A percentile compares a stretch with the other conserved stretches of the same genome.
Evolutionary conservation across 2,888 invertebrate species (phyloP).

Genomic region (Blomia tropicalis): DNA sequence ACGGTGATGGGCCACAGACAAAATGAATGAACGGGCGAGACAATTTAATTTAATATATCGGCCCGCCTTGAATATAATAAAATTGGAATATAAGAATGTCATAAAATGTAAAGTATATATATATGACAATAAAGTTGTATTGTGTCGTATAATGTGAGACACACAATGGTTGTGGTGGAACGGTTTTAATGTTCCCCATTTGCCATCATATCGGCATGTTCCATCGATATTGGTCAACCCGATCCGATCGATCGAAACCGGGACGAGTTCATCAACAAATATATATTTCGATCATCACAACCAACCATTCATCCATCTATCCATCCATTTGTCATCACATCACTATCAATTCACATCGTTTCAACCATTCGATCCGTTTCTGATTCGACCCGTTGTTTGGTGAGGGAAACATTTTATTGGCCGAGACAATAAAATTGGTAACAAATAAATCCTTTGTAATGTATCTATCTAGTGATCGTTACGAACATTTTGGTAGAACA

Average conservation of each 20-base stretch:
- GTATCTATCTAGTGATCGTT: conserved; percentile 7
- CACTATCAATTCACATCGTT: too few species aligned
- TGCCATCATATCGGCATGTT: too few species aligned
- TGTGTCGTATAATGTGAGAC: not conserved
- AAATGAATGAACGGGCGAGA: not conserved
- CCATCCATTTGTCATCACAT: too few species aligned
- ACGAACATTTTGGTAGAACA: not conserved
- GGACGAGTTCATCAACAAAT: too few species aligned
- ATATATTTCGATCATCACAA: too few species aligned
- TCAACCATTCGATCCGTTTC: too few species aligned
- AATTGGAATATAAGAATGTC: conserved; percentile 4
- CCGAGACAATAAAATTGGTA: conserved; percentile 2
- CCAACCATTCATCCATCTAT: too few species aligned
- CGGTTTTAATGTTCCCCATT: not conserved
- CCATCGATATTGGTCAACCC: too few species aligned
- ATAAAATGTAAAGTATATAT: conserved; percentile 12
- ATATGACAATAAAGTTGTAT: conserved; percentile 8
- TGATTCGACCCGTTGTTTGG: too few species aligned
- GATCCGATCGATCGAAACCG: too few species aligned
- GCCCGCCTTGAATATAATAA: conserved; percentile 6
- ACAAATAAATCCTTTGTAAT: conserved; percentile 14
- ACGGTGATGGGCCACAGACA: too few species aligned
- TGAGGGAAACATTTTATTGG: conserved; percentile 3
- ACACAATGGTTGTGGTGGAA: not conserved
- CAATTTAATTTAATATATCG: conserved; percentile 8